Evolutionary conservation across 2,888 invertebrate genomes (phyloP), one percentile per base, ranked within the genome.

Genomic region (Aleiodes leptofemur): DNA sequence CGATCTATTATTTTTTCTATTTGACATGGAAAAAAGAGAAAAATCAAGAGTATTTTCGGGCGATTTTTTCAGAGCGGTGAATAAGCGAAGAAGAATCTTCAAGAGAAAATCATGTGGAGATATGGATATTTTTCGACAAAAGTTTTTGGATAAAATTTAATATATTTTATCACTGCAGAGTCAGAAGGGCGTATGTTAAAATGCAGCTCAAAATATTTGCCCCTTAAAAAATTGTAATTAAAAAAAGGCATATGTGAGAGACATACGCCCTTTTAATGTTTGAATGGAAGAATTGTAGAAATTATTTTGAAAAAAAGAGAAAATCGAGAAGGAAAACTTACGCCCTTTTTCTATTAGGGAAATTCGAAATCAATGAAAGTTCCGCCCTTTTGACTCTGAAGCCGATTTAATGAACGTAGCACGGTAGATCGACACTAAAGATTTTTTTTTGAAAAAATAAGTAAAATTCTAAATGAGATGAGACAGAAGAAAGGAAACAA

Each of bases 11-110:
- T 51, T 57, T 57, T 64, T 43, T 11, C 43, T 43, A 43, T 43
- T 43, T 14, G 64, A 43, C 48, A 38, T 64, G 64, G 34, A 34
- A 34, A 34, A 59, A 13, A 13, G n/a, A n/a, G 43, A 48, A 14
- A 11, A 43, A 43, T 75, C 66, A 59, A 69, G 71, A 55, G 68
- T 64, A 48, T 74, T 72, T 73, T 72, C 70, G 70, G 38, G 56
- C 38, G 68, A 23, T 57, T 69, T 74, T 55, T 73, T 55, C 56
- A 38, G 61, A 77, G 70, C 50, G 59, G 43, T 34, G 34, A 6
- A 34, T 34, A 23, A 50, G 43, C 53, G 48, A 43, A 69, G 51
- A n/a, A 14, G 23, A 70, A 72, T 55, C 72, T 23, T 31, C 23
- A 48, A 43, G 0, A 16, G 66, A 57, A 64, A 69, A 64, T 69